Percentiles rank a stretch among this genome's conserved stretches.
phyloP scores from a whole-genome alignment of 2,888 invertebrate species.

The Amphimallon solstitiale region DNA sequence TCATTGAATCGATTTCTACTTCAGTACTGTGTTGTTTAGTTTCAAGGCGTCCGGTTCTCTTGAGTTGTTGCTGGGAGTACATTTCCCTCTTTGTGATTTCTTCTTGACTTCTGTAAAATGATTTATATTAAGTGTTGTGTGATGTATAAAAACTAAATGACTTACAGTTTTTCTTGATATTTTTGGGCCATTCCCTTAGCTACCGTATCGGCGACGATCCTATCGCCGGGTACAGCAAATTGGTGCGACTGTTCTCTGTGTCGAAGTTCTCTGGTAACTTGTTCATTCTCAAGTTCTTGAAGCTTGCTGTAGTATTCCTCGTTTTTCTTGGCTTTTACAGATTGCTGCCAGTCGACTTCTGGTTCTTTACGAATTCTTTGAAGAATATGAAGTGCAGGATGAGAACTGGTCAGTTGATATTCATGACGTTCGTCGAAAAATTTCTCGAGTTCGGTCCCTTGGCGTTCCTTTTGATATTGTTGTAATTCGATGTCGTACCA shows the following conservation, averaged over 20 bases:
- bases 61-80: constrained; percentile 50
- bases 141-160: constrained; percentile 50
- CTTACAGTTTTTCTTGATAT: constrained; percentile 87
- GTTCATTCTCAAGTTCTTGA: constrained; percentile 85
- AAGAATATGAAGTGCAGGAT: constrained; percentile 63
- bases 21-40: constrained; percentile 55
- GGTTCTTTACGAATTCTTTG: constrained; percentile 74
- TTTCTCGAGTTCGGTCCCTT: constrained; percentile 85
- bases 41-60: constrained; percentile 67
- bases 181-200: constrained; percentile 89
- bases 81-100: constrained; percentile 65
- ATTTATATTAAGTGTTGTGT: neutral
- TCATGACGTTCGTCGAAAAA: constrained; percentile 87
- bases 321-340: constrained; percentile 82
- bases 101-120: constrained; percentile 55
- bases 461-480: constrained; percentile 84
- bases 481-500: constrained; percentile 93
- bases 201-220: constrained; percentile 77
- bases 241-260: constrained; percentile 82
- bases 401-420: constrained; percentile 72
- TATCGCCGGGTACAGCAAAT: constrained; percentile 86
- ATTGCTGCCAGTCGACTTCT: constrained; percentile 87
- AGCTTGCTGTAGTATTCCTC: constrained; percentile 86
- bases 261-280: constrained; percentile 83
- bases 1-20: constrained; percentile 57